Percentiles rank a stretch among this genome's conserved stretches.
Conservation (phyloP, 2,888 invertebrate genomes). For the Amphipyra berbera region DNA sequence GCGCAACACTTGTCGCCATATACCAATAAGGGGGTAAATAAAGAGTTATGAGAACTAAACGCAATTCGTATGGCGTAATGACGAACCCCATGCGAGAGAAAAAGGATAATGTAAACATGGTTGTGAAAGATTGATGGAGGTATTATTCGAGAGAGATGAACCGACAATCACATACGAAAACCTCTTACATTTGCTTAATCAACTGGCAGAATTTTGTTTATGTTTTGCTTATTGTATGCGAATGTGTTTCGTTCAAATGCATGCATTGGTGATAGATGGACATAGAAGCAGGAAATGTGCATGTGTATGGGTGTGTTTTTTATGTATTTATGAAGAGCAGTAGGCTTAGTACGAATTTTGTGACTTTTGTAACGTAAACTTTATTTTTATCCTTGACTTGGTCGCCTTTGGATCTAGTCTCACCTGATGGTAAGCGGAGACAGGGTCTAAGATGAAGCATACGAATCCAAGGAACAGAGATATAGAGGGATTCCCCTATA, state of each 20-base stretch:
- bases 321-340: too few species aligned
- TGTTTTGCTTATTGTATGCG: slow-evolving; percentile 4
- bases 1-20: too few species aligned
- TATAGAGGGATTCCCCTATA: too few species aligned
- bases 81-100: slow-evolving; percentile 48
- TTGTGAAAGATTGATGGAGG: slow-evolving; percentile 64
- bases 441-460: too few species aligned
- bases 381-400: too few species aligned
- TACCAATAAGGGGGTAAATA: slow-evolving; percentile 1
- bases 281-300: neutral
- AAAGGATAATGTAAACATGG: slow-evolving; percentile 62
- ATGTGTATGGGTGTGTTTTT: too few species aligned
- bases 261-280: neutral
- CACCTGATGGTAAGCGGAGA: too few species aligned
- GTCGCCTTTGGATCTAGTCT: too few species aligned
- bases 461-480: too few species aligned
- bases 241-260: slow-evolving; percentile 4
- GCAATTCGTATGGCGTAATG: slow-evolving; percentile 32
- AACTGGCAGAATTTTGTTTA: slow-evolving; percentile 36
- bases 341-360: too few species aligned
- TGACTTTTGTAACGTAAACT: too few species aligned
- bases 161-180: slow-evolving; percentile 58
- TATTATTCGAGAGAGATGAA: slow-evolving; percentile 60
- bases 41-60: slow-evolving; percentile 14
- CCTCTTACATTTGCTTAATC: slow-evolving; percentile 50